phyloP scores from a whole-genome alignment of 2,797 vertebrate genomes.

The Sebastes alutus region DNA sequence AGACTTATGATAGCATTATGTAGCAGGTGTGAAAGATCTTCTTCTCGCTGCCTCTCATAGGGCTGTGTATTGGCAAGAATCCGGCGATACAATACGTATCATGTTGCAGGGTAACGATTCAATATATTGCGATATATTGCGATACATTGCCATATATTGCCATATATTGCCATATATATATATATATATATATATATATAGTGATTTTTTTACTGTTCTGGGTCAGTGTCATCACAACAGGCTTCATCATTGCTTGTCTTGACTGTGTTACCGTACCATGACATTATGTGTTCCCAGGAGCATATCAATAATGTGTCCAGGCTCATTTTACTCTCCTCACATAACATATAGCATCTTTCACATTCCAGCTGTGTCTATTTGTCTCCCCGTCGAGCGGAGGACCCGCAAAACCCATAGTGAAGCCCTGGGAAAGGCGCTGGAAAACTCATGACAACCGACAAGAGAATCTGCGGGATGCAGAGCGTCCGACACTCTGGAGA shows the following conservation, averaged over 20 bases:
- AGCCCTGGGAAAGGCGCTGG: conserved; percentile 29
- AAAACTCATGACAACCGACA: conserved; percentile 42
- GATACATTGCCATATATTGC: no score
- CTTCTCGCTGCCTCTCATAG: background rate
- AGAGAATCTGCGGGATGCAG: conserved; percentile 36
- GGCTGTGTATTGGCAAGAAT: no score
- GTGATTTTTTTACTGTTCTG: background rate
- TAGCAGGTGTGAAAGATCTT: background rate
- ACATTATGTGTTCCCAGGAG: conserved; percentile 19
- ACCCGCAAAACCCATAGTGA: conserved; percentile 4
- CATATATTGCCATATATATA: no score
- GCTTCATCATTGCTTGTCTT: conserved; percentile 5
- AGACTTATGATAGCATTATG: background rate
- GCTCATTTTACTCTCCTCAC: conserved; percentile 32
- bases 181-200: no score
- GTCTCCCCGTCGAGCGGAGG: conserved; percentile 22
- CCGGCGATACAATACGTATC: accelerated
- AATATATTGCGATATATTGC: no score
- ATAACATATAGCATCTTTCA: conserved; percentile 22
- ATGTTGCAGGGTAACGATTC: no score
- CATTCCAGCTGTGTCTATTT: conserved; percentile 50
- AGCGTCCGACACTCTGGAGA: conserved; percentile 34
- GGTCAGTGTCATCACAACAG: background rate
- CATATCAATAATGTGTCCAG: conserved; percentile 4
- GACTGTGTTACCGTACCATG: background rate